Evolutionary conservation across 2,888 invertebrate species (phyloP).

Genomic region (Geophilus truncorum): DNA sequence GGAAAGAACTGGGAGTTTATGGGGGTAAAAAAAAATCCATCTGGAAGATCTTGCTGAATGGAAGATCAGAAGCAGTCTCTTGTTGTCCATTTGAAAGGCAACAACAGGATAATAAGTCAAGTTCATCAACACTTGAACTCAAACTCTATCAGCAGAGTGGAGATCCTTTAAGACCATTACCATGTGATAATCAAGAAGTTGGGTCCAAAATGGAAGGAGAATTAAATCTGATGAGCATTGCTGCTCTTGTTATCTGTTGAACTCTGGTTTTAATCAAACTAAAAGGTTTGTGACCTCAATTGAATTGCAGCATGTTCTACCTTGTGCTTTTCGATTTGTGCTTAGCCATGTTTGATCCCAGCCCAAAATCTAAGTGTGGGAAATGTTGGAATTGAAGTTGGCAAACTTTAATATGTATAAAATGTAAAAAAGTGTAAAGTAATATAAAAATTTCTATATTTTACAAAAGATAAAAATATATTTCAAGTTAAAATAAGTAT

Average conservation of each 20-base stretch:
- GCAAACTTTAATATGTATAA: no score
- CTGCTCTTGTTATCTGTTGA: neutral
- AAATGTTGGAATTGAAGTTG: no score
- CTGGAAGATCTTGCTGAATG: neutral
- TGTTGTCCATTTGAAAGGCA: neutral
- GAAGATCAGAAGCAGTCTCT: no score
- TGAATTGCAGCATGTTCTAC: neutral
- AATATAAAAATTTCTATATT: no score
- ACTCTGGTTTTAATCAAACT: neutral
- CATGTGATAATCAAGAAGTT: neutral
- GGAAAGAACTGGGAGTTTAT: no score
- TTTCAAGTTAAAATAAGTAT: no score
- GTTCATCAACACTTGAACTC: no score
- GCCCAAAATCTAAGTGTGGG: no score
- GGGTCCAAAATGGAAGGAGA: neutral
- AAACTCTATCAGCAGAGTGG: neutral
- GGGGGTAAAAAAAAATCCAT: neutral
- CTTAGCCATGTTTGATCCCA: no score
- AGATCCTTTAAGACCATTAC: neutral
- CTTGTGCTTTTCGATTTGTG: neutral
- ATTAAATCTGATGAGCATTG: no score
- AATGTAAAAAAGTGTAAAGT: no score
- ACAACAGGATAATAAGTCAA: neutral
- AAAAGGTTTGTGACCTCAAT: neutral
- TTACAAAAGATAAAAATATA: no score